These are phyloP conservation scores for Lasioglossum zephyrum DNA, from an alignment of 2,888 invertebrate species.

Conservation along the genomic window DNA sequence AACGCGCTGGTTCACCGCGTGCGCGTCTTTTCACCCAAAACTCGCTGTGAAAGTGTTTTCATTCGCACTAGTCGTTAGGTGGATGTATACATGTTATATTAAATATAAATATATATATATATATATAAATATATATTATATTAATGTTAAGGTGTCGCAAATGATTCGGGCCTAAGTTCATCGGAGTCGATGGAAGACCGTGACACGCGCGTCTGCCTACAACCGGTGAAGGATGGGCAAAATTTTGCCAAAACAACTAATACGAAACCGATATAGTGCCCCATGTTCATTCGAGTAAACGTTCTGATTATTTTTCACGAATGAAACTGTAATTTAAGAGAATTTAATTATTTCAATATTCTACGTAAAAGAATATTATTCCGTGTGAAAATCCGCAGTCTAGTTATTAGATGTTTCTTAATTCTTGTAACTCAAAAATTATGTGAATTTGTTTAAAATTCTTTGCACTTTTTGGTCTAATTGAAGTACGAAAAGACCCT, in stretches of 20 bases:
- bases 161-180: slow-evolving; percentile 67
- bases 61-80: slow-evolving; percentile 68
- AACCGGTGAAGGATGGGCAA: not conserved
- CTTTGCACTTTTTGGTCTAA: no score
- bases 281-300: not conserved
- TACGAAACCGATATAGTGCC: not conserved
- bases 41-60: slow-evolving; percentile 58
- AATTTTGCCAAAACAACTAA: not conserved
- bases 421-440: not conserved
- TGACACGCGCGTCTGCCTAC: not conserved
- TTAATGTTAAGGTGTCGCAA: slow-evolving; percentile 56
- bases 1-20: slow-evolving; percentile 53
- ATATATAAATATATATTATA: slow-evolving; percentile 19
- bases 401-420: not conserved
- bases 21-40: slow-evolving; percentile 46
- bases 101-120: slow-evolving; percentile 15
- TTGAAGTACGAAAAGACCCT: no score
- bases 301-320: not conserved
- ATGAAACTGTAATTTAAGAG: not conserved
- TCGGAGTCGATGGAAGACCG: slow-evolving; percentile 48
- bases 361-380: not conserved
- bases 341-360: not conserved
- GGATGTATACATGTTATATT: slow-evolving; percentile 37
- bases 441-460: not conserved
- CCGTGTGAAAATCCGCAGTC: not conserved